Evolutionary conservation across 1,140 invertebrate genomes (phyloP).

Genomic region (Eueides isabella): DNA sequence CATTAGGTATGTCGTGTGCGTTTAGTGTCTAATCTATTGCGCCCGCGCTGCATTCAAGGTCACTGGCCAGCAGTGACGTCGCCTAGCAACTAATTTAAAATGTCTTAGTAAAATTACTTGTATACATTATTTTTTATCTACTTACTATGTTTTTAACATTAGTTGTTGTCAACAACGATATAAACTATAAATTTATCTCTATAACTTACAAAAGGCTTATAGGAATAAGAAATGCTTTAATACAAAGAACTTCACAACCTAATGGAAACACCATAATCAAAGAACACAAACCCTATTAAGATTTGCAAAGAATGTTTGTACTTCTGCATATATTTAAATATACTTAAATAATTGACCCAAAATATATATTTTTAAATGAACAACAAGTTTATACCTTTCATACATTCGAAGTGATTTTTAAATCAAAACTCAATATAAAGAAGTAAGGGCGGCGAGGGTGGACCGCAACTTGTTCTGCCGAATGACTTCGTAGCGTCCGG

Average conservation of each 20-base stretch:
- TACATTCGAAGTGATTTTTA: not conserved
- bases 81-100: conserved; percentile 65
- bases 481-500: conserved; percentile 81
- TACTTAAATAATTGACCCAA: too few species aligned
- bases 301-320: too few species aligned
- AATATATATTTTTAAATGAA: not conserved
- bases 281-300: too few species aligned
- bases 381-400: not conserved
- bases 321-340: too few species aligned
- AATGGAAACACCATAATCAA: too few species aligned
- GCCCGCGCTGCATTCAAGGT: conserved; percentile 73
- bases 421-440: not conserved
- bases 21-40: conserved; percentile 68
- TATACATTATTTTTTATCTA: not conserved
- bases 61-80: conserved; percentile 70
- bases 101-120: conserved; percentile 33
- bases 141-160: too few species aligned
- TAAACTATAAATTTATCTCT: too few species aligned
- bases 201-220: too few species aligned
- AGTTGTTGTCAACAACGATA: too few species aligned
- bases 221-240: too few species aligned
- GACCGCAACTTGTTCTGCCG: conserved; percentile 72
- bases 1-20: conserved; percentile 39
- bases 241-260: too few species aligned
- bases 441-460: conserved; percentile 67